phyloP scores from a whole-genome alignment of 92 coral and sea anemone species.

The Palythoa caribaeorum region DNA sequence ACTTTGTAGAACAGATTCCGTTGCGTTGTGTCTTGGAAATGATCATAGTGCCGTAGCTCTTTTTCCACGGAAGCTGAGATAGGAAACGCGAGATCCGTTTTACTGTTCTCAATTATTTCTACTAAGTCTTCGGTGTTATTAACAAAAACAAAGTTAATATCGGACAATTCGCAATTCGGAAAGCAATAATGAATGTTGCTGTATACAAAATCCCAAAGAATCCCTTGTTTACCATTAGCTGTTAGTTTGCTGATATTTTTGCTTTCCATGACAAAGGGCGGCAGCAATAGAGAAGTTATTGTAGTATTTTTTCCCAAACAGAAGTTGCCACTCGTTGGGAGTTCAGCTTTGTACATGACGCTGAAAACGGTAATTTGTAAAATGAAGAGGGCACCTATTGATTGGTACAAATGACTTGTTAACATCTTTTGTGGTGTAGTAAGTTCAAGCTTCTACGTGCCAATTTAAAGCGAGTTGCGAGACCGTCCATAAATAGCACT shows the following conservation, averaged over 20 bases:
- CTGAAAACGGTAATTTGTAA: background rate
- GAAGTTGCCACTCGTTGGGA: background rate
- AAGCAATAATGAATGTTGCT: slow-evolving; percentile 28
- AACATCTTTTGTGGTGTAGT: background rate
- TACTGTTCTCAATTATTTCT: slow-evolving; percentile 19
- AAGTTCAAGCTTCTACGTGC: too few species aligned
- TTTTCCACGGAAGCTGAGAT: slow-evolving; percentile 40
- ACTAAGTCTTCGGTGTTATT: slow-evolving; percentile 14
- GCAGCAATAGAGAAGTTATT: background rate
- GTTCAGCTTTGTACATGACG: background rate
- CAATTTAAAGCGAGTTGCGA: too few species aligned
- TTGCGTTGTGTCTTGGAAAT: slow-evolving; percentile 30
- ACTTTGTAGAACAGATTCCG: slow-evolving; percentile 24
- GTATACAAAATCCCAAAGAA: slow-evolving; percentile 21
- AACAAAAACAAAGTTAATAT: slow-evolving; percentile 24
- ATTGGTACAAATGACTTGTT: background rate
- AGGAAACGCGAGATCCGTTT: slow-evolving; percentile 54
- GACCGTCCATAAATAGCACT: too few species aligned
- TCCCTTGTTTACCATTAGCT: background rate
- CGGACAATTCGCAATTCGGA: slow-evolving; percentile 20
- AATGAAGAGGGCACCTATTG: background rate
- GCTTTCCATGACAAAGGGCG: slow-evolving; percentile 36
- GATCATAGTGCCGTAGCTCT: slow-evolving; percentile 25
- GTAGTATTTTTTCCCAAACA: slow-evolving; percentile 17
- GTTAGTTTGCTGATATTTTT: background rate